Evolutionary conservation across 2,888 invertebrate genomes (phyloP), one percentile per base, ranked within the genome.

Genomic region (Papilio gigon): DNA sequence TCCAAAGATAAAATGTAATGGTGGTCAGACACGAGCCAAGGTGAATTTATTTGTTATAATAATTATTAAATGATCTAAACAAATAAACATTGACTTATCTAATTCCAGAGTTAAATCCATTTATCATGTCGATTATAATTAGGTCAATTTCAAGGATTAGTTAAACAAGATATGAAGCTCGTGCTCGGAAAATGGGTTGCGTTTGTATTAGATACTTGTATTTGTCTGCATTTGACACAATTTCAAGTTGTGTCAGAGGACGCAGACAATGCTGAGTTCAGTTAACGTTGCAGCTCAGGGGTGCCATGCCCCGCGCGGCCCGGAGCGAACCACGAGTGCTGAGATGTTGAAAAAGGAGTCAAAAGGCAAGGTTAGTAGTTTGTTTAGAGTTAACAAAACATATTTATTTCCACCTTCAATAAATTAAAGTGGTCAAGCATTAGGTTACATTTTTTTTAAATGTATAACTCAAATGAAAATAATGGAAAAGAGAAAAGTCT

Each of bases 281-380:
- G 25, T 62, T 35, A 3, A 27, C 35, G 30, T 67, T 67, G 11
- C 66, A 67, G 65, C 9, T 58, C 27, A 9, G 20, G 20, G 17
- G 8, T 35, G 37, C 4, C 33, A 66, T 66, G 66, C 12, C 0
- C 33, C 3, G 27, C n/a, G 27, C 17, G 9, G 9, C 27, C 22
- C n/a, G 47, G n/a, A 25, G 37, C 35, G 37, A 37, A 44, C 6
- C 11, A 3, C 14, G 14, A 20, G 47, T 40, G 22, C 17, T 47
- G 68, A 59, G 14, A 69, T 60, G 65, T 56, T 65, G 69, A 69
- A 65, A 65, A 73, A 71, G 69, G 73, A 73, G 22, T 67, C 53
- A 4, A 73, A 71, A n/a, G 69, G 60, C 64, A 71, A 71, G 68
- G 73, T 73, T 4, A 70, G 71, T 70, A 8, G 14, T 1, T 14